Evolutionary conservation across 2,113 vertebrate genomes (phyloP).

Genomic region (Psittacula cyanocephala): DNA sequence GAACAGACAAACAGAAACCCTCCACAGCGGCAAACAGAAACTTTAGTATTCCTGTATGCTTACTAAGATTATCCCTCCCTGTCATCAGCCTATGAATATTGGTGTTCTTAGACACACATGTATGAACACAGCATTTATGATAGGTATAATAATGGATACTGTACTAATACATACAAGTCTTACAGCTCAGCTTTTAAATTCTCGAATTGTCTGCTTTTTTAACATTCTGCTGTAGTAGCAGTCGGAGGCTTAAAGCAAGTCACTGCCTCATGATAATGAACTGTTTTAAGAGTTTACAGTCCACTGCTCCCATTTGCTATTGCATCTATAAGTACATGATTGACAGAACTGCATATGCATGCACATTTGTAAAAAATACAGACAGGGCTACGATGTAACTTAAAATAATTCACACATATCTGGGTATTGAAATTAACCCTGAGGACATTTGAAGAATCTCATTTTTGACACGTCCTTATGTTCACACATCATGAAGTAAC

Average conservation of each 20-base stretch:
- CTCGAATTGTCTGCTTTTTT: not conserved
- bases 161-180: not conserved
- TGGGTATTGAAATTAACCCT: not conserved
- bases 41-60: not conserved
- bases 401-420: not conserved
- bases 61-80: not conserved
- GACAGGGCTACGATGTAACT: not conserved
- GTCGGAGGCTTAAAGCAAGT: not conserved
- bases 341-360: rapidly evolving
- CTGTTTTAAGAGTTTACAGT: not conserved
- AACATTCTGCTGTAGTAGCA: not conserved
- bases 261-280: not conserved
- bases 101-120: not conserved
- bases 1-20: not conserved
- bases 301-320: not conserved
- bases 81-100: not conserved
- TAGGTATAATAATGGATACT: not conserved
- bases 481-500: not conserved
- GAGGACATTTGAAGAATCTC: not conserved
- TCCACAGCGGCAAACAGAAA: not conserved
- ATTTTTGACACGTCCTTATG: not conserved
- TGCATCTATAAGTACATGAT: not conserved
- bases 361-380: not conserved
- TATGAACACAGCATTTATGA: not conserved
- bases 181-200: not conserved